These are phyloP conservation scores for Micromesistius poutassou DNA, from an alignment of 2,797 vertebrate species.

Conservation along the genomic window DNA sequence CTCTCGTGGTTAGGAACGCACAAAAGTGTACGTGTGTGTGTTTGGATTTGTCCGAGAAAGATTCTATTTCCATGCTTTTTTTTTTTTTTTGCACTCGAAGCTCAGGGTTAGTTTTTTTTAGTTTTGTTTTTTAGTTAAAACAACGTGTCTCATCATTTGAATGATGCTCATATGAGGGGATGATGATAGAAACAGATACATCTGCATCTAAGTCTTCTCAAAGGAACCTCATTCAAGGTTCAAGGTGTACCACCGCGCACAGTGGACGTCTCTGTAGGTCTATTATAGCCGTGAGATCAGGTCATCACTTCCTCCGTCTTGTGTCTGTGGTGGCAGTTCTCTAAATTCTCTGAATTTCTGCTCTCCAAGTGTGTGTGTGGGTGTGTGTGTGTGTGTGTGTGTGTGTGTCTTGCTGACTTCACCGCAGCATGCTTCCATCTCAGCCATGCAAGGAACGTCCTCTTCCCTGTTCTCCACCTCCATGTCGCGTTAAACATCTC, in stretches of 20 bases:
- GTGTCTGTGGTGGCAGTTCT: conserved; percentile 19
- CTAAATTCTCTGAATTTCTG: conserved; percentile 20
- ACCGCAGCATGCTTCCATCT: conserved; percentile 10
- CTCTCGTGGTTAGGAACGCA: neutral
- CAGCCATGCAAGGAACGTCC: conserved; percentile 8
- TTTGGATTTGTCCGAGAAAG: neutral
- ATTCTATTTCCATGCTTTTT: neutral
- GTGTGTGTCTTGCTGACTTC: conserved; percentile 28
- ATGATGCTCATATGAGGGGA: neutral
- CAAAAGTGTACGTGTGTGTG: neutral
- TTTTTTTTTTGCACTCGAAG: neutral
- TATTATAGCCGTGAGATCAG: neutral
- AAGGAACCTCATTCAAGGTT: neutral
- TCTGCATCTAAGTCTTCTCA: neutral
- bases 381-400: conserved; percentile 25
- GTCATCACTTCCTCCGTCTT: conserved; percentile 34
- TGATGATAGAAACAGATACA: neutral
- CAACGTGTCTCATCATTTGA: neutral
- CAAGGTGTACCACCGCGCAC: neutral
- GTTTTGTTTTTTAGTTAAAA: neutral
- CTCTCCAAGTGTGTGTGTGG: conserved; percentile 22
- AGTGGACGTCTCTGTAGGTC: neutral
- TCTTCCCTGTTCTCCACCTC: conserved; percentile 37
- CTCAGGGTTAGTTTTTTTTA: neutral
- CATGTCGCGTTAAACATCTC: neutral